Evolutionary conservation across 1,140 invertebrate species (phyloP).

Genomic region (Polypedilum pembai): DNA sequence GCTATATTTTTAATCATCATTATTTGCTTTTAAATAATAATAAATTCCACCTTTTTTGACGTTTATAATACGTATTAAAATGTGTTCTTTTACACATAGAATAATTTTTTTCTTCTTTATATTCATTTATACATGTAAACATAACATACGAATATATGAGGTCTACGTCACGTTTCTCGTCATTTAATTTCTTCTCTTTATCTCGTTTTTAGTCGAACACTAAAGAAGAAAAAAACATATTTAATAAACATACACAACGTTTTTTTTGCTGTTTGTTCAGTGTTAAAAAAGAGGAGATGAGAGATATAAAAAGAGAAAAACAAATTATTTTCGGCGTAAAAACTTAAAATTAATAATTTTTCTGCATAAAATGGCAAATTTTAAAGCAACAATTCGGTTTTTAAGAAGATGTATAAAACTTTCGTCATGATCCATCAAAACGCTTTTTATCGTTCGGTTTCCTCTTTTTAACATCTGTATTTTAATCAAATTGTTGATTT

Average conservation of each 20-base stretch:
- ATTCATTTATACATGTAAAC: slow-evolving; percentile 4
- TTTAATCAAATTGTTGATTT: background rate
- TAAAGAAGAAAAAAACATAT: background rate
- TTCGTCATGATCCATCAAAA: background rate
- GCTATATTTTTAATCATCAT: background rate
- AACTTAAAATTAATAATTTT: slow-evolving; percentile 2
- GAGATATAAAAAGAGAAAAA: background rate
- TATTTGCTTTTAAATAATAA: background rate
- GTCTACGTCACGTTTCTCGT: background rate
- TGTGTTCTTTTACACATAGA: background rate
- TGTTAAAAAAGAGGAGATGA: background rate
- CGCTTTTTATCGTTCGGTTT: background rate
- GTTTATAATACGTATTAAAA: slow-evolving; percentile 7
- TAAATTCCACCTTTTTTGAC: slow-evolving; percentile 18
- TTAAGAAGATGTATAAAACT: background rate
- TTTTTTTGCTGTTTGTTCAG: background rate
- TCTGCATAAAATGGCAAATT: slow-evolving; percentile 14
- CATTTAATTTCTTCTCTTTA: background rate
- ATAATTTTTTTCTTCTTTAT: slow-evolving; percentile 4
- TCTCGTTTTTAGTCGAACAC: background rate
- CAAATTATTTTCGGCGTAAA: background rate
- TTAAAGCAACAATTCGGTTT: background rate
- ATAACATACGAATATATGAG: background rate
- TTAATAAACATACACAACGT: slow-evolving; percentile 14
- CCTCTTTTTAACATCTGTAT: background rate